These are phyloP conservation scores for Poecilia picta DNA, from an alignment of 2,797 vertebrate genomes.

Conservation along the genomic window DNA sequence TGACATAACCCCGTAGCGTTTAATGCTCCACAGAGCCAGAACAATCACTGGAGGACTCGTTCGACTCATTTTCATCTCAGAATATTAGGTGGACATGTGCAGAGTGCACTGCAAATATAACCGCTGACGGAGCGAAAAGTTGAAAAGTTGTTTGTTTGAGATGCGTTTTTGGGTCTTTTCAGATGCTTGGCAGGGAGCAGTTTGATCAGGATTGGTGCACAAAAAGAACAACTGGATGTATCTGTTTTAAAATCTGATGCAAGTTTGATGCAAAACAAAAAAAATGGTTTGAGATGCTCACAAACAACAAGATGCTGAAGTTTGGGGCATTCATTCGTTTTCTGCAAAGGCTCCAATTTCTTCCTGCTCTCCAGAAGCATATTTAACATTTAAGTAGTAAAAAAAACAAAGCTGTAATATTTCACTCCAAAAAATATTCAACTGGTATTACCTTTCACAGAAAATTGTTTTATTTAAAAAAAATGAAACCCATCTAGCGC, in stretches of 20 bases:
- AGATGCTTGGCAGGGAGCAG: not conserved
- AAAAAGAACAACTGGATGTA: not conserved
- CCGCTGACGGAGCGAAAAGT: not conserved
- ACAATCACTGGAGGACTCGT: slow-evolving; percentile 71
- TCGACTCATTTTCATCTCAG: slow-evolving; percentile 50
- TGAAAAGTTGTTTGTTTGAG: not conserved
- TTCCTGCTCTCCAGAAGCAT: not conserved
- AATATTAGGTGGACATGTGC: slow-evolving; percentile 12
- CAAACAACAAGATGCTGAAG: not conserved
- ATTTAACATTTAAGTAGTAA: not conserved
- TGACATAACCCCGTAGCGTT: slow-evolving; percentile 68
- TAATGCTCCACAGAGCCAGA: slow-evolving; percentile 68
- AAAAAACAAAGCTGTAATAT: no score
- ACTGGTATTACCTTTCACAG: no score
- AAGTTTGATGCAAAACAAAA: not conserved
- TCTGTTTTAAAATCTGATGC: not conserved
- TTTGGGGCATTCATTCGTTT: not conserved
- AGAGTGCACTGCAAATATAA: not conserved
- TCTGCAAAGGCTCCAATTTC: not conserved
- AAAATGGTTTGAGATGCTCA: not conserved
- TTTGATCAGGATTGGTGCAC: not conserved
- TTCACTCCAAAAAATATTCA: no score
- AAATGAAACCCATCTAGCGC: not conserved
- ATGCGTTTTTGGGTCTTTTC: not conserved
- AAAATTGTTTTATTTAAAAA: no score